A percentile compares a stretch with the other conserved stretches of the same genome.
Evolutionary conservation across 2,113 vertebrate species (phyloP).

Genomic region (Halcyon malimbica): DNA sequence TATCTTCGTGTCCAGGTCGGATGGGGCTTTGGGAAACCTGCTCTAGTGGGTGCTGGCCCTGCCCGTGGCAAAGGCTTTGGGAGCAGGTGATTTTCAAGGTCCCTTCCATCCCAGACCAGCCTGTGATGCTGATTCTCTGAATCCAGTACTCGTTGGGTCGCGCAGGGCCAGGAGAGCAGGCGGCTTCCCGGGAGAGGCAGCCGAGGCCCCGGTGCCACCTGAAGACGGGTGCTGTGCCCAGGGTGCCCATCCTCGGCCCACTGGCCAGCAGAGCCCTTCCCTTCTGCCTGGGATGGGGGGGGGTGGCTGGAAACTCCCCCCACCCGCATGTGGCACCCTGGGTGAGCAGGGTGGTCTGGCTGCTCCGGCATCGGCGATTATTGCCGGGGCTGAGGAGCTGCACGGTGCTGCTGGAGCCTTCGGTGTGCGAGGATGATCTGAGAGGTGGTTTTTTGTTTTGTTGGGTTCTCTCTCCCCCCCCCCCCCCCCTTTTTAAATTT

Average conservation of each 20-base stretch:
- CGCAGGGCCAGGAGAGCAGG: background rate
- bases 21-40: too few relatives aligned
- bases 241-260: accelerated
- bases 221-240: background rate
- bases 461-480: too few relatives aligned
- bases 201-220: background rate
- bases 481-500: too few relatives aligned
- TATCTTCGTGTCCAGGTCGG: too few relatives aligned
- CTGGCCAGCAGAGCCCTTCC: background rate
- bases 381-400: background rate
- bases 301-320: background rate
- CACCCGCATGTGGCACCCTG: background rate
- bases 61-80: too few relatives aligned
- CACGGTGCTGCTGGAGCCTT: background rate
- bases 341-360: background rate
- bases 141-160: background rate
- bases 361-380: background rate
- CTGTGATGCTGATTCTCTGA: too few relatives aligned
- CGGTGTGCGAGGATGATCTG: background rate
- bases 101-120: too few relatives aligned
- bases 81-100: too few relatives aligned
- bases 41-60: too few relatives aligned
- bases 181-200: background rate
- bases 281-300: background rate
- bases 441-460: background rate